Evolutionary conservation across 2,113 vertebrate species (phyloP), one percentile per base, ranked within the genome.

Genomic region (Megaceryle torquata): DNA sequence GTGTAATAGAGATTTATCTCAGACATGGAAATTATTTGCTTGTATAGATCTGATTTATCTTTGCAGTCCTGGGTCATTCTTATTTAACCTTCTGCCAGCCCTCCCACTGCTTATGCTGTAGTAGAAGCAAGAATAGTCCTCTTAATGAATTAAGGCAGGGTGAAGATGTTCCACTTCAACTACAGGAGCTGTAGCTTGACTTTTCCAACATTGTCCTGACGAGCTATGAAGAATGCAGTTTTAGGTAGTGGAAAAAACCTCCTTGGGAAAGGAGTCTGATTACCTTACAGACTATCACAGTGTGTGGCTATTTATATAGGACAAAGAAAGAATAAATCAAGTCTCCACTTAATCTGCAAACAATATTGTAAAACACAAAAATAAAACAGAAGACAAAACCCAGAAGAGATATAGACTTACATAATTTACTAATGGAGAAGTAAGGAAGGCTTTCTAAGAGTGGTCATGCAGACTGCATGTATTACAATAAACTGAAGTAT

Each of bases 11-110:
- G 16, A 37, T 81, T 84, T 84, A 84, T 81, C 28, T 77, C 37
- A 70, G 67, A 82, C 57, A 53, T 60, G 63, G 88, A 88, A 91
- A 85, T 82, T 82, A 72, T 77, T 92, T 95, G 43, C 61, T 67
- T 91, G 28, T 70, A 81, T 96, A 65, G 51, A 37, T 89, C 70
- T 76, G 70, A 94, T 93, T 82, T 87, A 76, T 76, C 85, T 89
- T 91, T 85, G 19, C 37, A 85, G 88, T 89, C 18, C 44, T n/a
- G 8, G 65, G 44, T 69, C 89, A 89, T 51, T 92, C 74, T 76
- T 82, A 64, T 79, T 85, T 76, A 79, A 88, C 61, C 41, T 89
- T 82, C 35, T 91, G 29, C 12, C 37, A 85, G 19, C 9, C 11
- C 33, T 87, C 39, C 33, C 39, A 48, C 26, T 39, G 35, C 22